Conservation (phyloP, 2,888 invertebrate species). For the Monoplex corrugatus region DNA sequence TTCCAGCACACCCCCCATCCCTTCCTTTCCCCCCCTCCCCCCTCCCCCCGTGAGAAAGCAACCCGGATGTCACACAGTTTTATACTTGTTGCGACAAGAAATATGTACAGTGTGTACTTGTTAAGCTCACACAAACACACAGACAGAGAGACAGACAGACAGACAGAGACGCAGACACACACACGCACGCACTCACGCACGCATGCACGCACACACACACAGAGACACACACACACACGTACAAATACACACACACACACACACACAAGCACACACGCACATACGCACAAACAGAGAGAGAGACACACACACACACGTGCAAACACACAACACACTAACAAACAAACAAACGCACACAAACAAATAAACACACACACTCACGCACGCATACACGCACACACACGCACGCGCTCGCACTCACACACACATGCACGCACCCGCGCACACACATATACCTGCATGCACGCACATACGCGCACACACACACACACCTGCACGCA, state of each 20-base stretch:
- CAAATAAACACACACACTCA: not conserved
- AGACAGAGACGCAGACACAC: not conserved
- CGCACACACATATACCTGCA: not conserved
- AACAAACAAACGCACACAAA: not conserved
- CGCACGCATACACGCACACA: not conserved
- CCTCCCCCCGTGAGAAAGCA: too few relatives aligned
- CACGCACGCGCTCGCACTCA: not conserved
- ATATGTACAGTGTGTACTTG: too few relatives aligned
- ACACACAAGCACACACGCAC: not conserved
- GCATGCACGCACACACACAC: not conserved
- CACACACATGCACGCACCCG: too few relatives aligned
- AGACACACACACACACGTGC: not conserved
- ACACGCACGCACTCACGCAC: not conserved
- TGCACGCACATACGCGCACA: not conserved
- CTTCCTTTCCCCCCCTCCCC: too few relatives aligned
- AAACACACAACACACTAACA: not conserved
- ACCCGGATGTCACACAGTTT: too few relatives aligned
- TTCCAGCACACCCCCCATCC: too few relatives aligned
- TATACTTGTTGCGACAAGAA: too few relatives aligned
- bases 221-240: not conserved
- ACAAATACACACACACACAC: conserved; percentile 18
- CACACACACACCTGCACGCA: not conserved
- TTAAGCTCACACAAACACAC: not conserved
- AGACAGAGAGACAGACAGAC: not conserved
- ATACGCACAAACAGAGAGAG: not conserved